Percentiles rank a stretch among this genome's conserved stretches.
These are phyloP conservation scores for Luidia sarsii DNA, from an alignment of 53 echinoderm and acorn worm genomes.

Conservation along the genomic window DNA sequence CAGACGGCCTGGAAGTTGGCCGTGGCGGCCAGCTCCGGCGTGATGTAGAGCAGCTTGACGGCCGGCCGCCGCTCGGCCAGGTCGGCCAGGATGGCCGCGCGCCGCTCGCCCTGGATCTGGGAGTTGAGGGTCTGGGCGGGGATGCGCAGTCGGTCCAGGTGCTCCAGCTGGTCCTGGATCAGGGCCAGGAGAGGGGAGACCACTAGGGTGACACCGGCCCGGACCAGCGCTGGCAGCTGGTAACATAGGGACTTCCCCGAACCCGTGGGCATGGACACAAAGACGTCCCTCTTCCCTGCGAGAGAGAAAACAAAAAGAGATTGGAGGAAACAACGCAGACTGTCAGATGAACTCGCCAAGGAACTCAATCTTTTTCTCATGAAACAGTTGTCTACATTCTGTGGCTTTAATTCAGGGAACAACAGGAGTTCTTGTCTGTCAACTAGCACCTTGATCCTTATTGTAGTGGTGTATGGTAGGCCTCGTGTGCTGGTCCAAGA, in stretches of 20 bases:
- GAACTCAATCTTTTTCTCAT: no score
- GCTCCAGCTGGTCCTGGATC: constrained; percentile 91
- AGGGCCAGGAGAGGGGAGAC: constrained; percentile 96
- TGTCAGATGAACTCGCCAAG: not conserved
- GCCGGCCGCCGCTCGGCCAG: constrained; percentile 69
- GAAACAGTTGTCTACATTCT: no score
- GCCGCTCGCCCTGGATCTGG: constrained; percentile 69
- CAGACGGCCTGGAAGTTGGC: constrained; percentile 71
- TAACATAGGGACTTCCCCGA: constrained; percentile 98
- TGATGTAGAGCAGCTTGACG: constrained; percentile 88
- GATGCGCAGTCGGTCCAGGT: constrained; percentile 71
- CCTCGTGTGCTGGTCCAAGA: no score
- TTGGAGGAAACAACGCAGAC: not conserved
- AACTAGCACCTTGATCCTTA: no score
- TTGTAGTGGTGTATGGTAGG: no score
- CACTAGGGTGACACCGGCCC: constrained; percentile 72
- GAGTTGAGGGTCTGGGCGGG: constrained; percentile 86
- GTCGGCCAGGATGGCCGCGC: constrained; percentile 71
- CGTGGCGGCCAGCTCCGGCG: constrained; percentile 85
- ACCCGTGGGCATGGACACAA: constrained; percentile 97
- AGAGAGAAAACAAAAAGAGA: not conserved
- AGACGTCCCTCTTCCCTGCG: constrained; percentile 84
- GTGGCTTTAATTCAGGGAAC: no score
- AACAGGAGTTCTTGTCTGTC: no score
- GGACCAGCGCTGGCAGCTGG: constrained; percentile 80